Base-by-base conservation (phyloP, 35 echinoderm and acorn worm species). In the Apostichopus californicus region DNA sequence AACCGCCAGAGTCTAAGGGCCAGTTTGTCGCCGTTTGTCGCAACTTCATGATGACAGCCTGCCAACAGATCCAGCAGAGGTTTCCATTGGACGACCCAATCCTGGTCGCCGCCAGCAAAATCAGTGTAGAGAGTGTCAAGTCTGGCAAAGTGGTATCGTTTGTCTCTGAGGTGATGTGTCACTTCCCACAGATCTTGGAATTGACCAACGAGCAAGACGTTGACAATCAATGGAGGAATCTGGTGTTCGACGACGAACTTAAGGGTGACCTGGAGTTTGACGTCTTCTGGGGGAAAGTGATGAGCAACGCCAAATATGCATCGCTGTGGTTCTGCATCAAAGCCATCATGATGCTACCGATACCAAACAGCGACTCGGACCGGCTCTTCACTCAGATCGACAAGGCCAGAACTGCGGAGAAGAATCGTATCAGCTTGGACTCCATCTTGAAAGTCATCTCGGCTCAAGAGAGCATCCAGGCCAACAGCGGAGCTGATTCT, bases 61-160 rank as follows among this genome's bases (percentile, higher is more conserved):
- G 80, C 80, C 80, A 82, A 57, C 80, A 82, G 80, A 82, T 82
- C 80, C 80, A 82, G 55, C 80, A 82, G n/a, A 82, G 80, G 80
- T 82, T 82, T 57, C 80, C 80, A 1, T 9, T 82, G 14, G 80
- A 82, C 46, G 80, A 82, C 80, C 80, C 80, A 14, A 82, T 82
- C 80, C 80, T 82, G 5, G 55, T 57, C 46, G 80, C 80, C 46
- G 80, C 80, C 80, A 82, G 80, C 55, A 82, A 82, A 57, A 9
- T 82, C 80, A 46, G 80, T n/a, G 80, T 82, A 82, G 55, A 82
- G 8, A 55, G 46, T 82, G 80, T 26, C 80, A 82, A 82, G 46
- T 82, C 22, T 0, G 80, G 80, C 3, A 82, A 82, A 57, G 80
- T 82, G 20, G 80, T 82, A 15, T 82, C 80, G 1, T 82, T 82